Base-by-base conservation (phyloP, 2,888 invertebrate species). In the Ectropis crepuscularia region DNA sequence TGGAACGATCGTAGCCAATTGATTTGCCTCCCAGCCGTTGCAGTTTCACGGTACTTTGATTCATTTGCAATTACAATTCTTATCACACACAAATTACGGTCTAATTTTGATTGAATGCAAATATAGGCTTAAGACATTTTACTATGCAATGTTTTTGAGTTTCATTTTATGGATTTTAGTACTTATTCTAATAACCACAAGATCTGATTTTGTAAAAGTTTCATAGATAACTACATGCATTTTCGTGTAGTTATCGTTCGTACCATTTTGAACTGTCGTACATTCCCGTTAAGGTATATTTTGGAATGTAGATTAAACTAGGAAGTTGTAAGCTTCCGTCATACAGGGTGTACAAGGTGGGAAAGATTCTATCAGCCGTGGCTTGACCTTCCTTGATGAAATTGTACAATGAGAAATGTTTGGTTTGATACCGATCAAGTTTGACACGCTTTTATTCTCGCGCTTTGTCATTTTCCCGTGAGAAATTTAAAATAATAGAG, bases 1-100 rank as follows among this genome's bases (percentile, higher is more conserved):
- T 74, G 67, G 74, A 78, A 77, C 68, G 53, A 63, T 77, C 77
- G 75, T 77, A 74, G 73, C 82, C n/a, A 82, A 83, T 55, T 68
- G 73, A 82, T 83, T 82, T 72, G 71, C 64, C 62, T 57, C 69
- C 63, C 61, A 61, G 60, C 66, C 73, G 67, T 69, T 65, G 60
- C 67, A 61, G 59, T 73, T 76, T 76, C 72, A 73, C 62, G 69
- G 71, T 69, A 67, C 61, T 64, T 73, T 57, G 63, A 63, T 36
- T 28, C 16, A 28, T 4, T 28, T 28, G 16, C 61, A 45, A 9
- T 60, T 47, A 51, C 16, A 37, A 48, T 36, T 53, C 49, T 50
- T 68, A 65, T 53, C 7, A 12, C 4, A 36, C n/a, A 45, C 5
- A 7, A 9, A 0, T n/a, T 62, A 66, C 12, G 57, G 53, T 64